Evolutionary conservation across 2,888 invertebrate genomes (phyloP), one percentile per base, ranked within the genome.

Genomic region (Cryptus armator): DNA sequence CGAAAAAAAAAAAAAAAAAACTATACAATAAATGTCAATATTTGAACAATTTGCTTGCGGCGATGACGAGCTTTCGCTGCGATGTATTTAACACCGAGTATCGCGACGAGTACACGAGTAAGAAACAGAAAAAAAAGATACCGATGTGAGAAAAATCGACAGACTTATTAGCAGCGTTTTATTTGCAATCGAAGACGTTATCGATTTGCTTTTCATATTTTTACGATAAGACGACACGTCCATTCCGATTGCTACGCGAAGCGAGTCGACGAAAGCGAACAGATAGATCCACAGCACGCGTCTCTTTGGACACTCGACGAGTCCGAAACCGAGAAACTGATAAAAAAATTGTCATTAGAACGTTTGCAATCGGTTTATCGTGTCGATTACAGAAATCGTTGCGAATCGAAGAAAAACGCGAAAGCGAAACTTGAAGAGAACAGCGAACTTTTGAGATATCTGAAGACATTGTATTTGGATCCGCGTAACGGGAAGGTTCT

Each of bases 11-110:
- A 37, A 9, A 37, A 37, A 77, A 67, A 59, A 56, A 43, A 51
- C 6, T 12, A 59, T 46, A 51, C n/a, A 51, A 48, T 24, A 29
- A n/a, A 5, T 53, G 53, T 56, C 32, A 71, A 53, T 10, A 71
- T 56, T 71, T 10, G 6, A 32, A 37, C 4, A 56, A 32, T 66
- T 32, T n/a, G 43, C 10, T 43, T 19, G 62, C 0, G 5, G 67
- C 46, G 59, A 87, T 85, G 80, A 66, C 53, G 24, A 48, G 51
- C 44, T 64, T 81, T 71, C 71, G 32, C 6, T 88, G 88, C 64
- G 71, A 85, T 70, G 72, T 90, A 53, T 87, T 89, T 29, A 82
- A 75, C 6, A 89, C 91, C 0, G 92, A 92, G 76, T 91, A 90
- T 83, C 87, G 83, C 14, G 59, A 82, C 10, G 89, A 90, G 68